These are phyloP conservation scores for Emydocephalus ijimae DNA, from an alignment of 2,113 vertebrate species.

Conservation along the genomic window DNA sequence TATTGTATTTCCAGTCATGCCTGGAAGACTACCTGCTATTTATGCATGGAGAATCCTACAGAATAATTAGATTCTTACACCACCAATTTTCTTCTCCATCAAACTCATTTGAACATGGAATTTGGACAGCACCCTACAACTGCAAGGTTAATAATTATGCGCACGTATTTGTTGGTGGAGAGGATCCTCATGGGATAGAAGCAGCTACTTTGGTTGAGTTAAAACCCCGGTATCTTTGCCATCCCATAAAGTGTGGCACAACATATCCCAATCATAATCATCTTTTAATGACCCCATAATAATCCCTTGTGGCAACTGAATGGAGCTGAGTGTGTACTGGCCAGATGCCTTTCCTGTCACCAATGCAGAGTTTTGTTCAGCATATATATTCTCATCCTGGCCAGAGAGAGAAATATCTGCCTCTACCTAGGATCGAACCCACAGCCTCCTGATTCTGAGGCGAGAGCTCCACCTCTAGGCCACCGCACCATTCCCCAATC, in stretches of 20 bases:
- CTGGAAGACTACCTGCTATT: slow-evolving; percentile 27
- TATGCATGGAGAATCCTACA: slow-evolving; percentile 51
- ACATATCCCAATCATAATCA: neutral
- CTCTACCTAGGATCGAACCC: too few relatives aligned
- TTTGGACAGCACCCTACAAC: slow-evolving; percentile 36
- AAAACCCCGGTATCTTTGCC: neutral
- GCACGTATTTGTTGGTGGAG: neutral
- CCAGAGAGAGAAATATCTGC: too few relatives aligned
- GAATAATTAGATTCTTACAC: slow-evolving; percentile 57
- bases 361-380: too few relatives aligned
- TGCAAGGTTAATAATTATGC: neutral
- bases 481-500: too few relatives aligned
- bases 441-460: too few relatives aligned
- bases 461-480: too few relatives aligned
- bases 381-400: too few relatives aligned
- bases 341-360: too few relatives aligned
- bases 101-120: slow-evolving; percentile 58
- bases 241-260: neutral
- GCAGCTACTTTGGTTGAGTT: neutral
- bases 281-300: too few relatives aligned
- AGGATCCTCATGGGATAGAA: neutral
- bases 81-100: slow-evolving; percentile 60
- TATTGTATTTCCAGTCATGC: slow-evolving; percentile 41
- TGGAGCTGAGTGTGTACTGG: too few relatives aligned
- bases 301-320: too few relatives aligned